phyloP scores from a whole-genome alignment of 2,888 invertebrate species.

The Acanthosoma haemorrhoidale region DNA sequence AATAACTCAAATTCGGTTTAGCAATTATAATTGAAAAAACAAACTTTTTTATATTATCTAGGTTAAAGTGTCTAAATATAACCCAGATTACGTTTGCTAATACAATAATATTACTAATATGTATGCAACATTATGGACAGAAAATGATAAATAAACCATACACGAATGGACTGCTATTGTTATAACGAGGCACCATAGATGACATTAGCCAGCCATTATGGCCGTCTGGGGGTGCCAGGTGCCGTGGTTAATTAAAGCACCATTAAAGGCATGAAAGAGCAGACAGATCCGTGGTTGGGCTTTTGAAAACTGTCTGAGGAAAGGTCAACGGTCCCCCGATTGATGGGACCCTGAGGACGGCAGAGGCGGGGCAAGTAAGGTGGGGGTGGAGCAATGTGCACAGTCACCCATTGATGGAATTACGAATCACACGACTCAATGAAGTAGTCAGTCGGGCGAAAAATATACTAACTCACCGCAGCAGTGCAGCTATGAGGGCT shows the following conservation, averaged over 20 bases:
- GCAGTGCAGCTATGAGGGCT: no score
- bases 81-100: no score
- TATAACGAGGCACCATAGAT: neutral
- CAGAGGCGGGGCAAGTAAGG: neutral
- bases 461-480: no score
- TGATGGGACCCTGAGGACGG: neutral
- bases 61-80: no score
- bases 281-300: neutral
- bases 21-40: no score
- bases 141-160: no score
- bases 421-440: neutral
- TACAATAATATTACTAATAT: no score
- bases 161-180: no score
- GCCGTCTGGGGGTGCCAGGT: no score
- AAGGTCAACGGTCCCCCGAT: neutral
- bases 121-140: no score
- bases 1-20: no score
- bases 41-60: no score
- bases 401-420: neutral
- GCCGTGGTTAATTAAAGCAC: neutral
- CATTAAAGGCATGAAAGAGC: neutral
- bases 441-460: neutral
- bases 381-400: neutral
- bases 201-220: neutral
- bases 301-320: slow-evolving; percentile 4